These are phyloP conservation scores for Chelon auratus DNA, from an alignment of 2,797 vertebrate species.

Conservation along the genomic window DNA sequence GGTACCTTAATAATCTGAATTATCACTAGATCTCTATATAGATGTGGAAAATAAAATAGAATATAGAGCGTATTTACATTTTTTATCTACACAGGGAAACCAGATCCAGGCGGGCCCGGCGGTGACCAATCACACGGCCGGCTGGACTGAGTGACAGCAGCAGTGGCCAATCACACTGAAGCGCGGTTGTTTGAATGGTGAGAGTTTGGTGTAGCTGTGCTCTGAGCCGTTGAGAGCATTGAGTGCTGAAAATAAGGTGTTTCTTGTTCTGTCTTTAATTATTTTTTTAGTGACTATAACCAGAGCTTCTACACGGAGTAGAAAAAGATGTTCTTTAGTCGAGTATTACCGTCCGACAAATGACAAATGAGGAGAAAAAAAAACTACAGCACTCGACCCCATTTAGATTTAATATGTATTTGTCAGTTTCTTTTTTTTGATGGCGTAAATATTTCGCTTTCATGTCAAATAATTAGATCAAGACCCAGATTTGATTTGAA, in stretches of 20 bases:
- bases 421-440: background rate
- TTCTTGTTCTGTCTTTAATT: slow-evolving; percentile 16
- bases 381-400: slow-evolving; percentile 7
- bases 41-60: slow-evolving; percentile 77
- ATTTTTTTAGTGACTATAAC: background rate
- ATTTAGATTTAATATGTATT: background rate
- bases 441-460: background rate
- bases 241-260: slow-evolving; percentile 16
- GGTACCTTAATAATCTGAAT: slow-evolving; percentile 41
- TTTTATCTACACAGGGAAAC: slow-evolving; percentile 70
- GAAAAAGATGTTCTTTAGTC: slow-evolving; percentile 16
- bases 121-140: slow-evolving; percentile 52
- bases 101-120: slow-evolving; percentile 18
- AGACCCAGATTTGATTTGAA: background rate
- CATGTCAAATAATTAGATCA: background rate
- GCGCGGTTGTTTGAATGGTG: slow-evolving; percentile 34
- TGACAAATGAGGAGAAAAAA: slow-evolving; percentile 2
- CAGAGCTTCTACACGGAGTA: slow-evolving; percentile 20
- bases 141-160: slow-evolving; percentile 54
- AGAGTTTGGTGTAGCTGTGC: slow-evolving; percentile 20
- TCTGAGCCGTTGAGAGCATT: slow-evolving; percentile 16
- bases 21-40: slow-evolving; percentile 69
- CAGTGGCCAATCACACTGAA: slow-evolving; percentile 49
- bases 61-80: slow-evolving; percentile 81
- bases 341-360: slow-evolving; percentile 1